Percentiles rank a stretch among this genome's conserved stretches.
phyloP scores from a whole-genome alignment of 1,140 invertebrate species.

The Pectinophora gossypiella region DNA sequence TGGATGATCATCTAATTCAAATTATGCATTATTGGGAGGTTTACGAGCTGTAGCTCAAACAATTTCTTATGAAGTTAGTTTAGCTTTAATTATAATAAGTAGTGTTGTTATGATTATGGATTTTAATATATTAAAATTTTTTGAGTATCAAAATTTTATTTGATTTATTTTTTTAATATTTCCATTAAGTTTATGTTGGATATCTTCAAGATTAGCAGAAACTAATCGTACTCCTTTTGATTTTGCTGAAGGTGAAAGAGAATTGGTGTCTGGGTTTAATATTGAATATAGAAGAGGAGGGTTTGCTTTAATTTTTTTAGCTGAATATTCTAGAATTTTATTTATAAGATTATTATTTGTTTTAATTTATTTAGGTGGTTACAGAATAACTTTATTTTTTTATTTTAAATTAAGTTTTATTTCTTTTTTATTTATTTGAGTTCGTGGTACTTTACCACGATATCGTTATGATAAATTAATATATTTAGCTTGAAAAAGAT shows the following conservation, averaged over 20 bases:
- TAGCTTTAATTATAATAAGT: slow-evolving; percentile 76
- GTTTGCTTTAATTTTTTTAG: slow-evolving; percentile 86
- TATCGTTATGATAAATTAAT: slow-evolving; percentile 80
- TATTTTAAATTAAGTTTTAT: slow-evolving; percentile 70
- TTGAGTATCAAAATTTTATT: slow-evolving; percentile 66
- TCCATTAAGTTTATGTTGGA: slow-evolving; percentile 74
- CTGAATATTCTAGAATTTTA: slow-evolving; percentile 82
- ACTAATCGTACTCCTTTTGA: slow-evolving; percentile 86
- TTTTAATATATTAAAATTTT: slow-evolving; percentile 73
- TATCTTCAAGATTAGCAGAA: slow-evolving; percentile 79
- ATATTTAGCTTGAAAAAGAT: slow-evolving; percentile 75
- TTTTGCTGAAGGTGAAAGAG: slow-evolving; percentile 85
- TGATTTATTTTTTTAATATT: slow-evolving; percentile 59
- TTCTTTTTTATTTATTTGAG: slow-evolving; percentile 75
- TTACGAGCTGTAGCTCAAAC: slow-evolving; percentile 79
- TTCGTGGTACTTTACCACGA: slow-evolving; percentile 76
- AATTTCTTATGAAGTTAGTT: slow-evolving; percentile 82
- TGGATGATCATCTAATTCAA: slow-evolving; percentile 81
- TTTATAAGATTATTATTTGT: slow-evolving; percentile 78
- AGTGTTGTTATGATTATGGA: slow-evolving; percentile 60
- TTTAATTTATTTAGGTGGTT: slow-evolving; percentile 72
- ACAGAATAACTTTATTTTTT: slow-evolving; percentile 64
- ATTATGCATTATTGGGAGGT: slow-evolving; percentile 79
- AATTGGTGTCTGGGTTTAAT: slow-evolving; percentile 87
- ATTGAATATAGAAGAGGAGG: slow-evolving; percentile 80